Evolutionary conservation across 2,113 vertebrate species (phyloP).

Genomic region (Lepidothrix coronata): DNA sequence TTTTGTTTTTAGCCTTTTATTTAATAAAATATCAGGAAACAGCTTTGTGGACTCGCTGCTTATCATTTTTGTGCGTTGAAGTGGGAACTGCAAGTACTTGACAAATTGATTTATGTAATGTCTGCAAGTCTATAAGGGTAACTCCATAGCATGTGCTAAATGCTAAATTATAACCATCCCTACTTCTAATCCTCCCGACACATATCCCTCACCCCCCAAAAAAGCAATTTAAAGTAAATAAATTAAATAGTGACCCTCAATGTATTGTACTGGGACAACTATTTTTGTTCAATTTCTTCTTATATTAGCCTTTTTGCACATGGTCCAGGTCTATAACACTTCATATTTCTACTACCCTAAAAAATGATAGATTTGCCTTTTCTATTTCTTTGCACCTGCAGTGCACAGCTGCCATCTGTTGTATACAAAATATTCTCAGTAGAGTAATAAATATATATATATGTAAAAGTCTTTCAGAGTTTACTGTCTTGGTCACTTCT

Average conservation of each 20-base stretch:
- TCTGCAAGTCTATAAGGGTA: neutral
- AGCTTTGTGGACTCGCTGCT: neutral
- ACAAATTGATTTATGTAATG: neutral
- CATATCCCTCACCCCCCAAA: neutral
- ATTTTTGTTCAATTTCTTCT: neutral
- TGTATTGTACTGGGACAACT: neutral
- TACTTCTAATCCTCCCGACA: neutral
- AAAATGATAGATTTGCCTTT: neutral
- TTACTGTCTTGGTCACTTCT: neutral
- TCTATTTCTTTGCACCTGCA: neutral
- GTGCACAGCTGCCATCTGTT: neutral
- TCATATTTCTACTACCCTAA: neutral
- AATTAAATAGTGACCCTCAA: neutral
- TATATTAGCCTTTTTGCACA: neutral
- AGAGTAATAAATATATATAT: neutral
- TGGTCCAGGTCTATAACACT: neutral
- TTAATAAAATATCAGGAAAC: slow-evolving; percentile 3
- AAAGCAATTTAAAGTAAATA: neutral
- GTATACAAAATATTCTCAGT: neutral
- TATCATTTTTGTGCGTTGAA: slow-evolving; percentile 7
- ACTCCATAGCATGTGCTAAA: neutral
- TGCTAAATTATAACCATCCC: neutral
- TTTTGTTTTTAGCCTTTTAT: neutral
- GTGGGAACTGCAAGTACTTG: neutral
- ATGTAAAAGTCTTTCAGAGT: neutral